phyloP scores from a whole-genome alignment of 30 jellyfish, hydroid and myxozoan genomes.

The Catostylus mosaicus region DNA sequence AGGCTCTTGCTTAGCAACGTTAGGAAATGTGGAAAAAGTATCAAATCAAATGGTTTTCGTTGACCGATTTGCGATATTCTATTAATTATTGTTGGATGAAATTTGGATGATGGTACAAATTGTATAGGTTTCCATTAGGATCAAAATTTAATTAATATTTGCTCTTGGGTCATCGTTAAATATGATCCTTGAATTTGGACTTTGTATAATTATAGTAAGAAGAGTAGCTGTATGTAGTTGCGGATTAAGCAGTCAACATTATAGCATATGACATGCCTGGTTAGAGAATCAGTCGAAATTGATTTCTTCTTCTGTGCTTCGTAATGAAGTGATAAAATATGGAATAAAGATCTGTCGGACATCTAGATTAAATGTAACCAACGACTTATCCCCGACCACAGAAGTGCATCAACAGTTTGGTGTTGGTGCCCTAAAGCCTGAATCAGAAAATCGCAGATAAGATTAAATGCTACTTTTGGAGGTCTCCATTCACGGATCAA shows the following conservation, averaged over 20 bases:
- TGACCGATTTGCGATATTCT: too few species aligned
- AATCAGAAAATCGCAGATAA: neutral
- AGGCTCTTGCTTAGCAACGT: too few species aligned
- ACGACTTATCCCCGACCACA: slow-evolving; percentile 58
- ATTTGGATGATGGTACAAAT: too few species aligned
- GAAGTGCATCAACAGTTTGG: slow-evolving; percentile 15
- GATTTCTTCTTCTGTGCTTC: neutral
- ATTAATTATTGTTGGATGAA: too few species aligned
- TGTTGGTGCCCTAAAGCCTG: slow-evolving; percentile 35
- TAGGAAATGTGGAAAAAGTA: too few species aligned
- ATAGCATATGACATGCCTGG: slow-evolving; percentile 30
- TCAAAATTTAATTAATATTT: neutral
- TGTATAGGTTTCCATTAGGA: neutral
- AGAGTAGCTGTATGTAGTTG: slow-evolving; percentile 11
- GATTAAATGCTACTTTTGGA: neutral
- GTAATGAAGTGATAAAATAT: slow-evolving; percentile 40
- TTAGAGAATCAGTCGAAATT: neutral
- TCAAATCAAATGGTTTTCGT: too few species aligned
- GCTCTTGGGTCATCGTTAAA: slow-evolving; percentile 11
- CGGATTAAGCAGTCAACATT: slow-evolving; percentile 30
- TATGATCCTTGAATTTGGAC: slow-evolving; percentile 26
- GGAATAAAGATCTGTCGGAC: slow-evolving; percentile 55
- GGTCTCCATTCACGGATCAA: too few species aligned
- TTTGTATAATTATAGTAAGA: slow-evolving; percentile 29
- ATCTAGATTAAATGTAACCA: slow-evolving; percentile 29